These are phyloP conservation scores for Parochlus steinenii DNA, from an alignment of 2,888 invertebrate species.

Conservation along the genomic window DNA sequence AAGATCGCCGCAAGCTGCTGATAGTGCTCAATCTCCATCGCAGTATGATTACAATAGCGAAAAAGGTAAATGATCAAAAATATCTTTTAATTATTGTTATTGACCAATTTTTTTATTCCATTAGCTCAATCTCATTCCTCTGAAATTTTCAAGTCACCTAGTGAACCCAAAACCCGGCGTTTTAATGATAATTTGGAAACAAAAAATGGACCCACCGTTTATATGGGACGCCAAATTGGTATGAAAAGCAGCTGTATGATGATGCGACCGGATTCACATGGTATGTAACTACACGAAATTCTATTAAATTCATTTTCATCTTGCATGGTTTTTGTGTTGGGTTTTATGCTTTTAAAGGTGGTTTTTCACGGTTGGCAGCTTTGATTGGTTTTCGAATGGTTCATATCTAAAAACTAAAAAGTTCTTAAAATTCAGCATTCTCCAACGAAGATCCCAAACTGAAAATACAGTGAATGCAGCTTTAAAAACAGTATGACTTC, in stretches of 20 bases:
- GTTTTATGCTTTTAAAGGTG: slow-evolving; percentile 16
- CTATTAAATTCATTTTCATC: slow-evolving; percentile 1
- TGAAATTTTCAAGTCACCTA: slow-evolving; percentile 8
- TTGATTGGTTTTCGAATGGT: no score
- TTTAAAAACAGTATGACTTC: no score
- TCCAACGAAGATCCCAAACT: no score
- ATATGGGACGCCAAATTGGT: no score
- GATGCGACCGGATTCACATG: slow-evolving; percentile 25
- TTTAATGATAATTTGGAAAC: not conserved
- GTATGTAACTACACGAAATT: slow-evolving; percentile 17
- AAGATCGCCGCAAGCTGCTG: slow-evolving; percentile 30
- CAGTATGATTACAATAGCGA: slow-evolving; percentile 15
- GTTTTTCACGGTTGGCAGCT: slow-evolving; percentile 32
- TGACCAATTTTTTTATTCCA: not conserved
- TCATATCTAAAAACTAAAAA: no score
- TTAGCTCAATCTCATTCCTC: no score
- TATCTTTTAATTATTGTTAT: not conserved
- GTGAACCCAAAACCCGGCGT: slow-evolving; percentile 3
- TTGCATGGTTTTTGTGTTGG: slow-evolving; percentile 15
- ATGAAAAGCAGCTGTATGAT: not conserved
- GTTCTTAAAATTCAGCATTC: no score
- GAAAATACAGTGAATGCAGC: no score
- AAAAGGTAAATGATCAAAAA: slow-evolving; percentile 1
- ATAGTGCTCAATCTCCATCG: slow-evolving; percentile 28
- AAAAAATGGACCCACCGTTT: not conserved